Evolutionary conservation across 2,113 vertebrate genomes (phyloP).

Genomic region (Forbesichthys agassizii): DNA sequence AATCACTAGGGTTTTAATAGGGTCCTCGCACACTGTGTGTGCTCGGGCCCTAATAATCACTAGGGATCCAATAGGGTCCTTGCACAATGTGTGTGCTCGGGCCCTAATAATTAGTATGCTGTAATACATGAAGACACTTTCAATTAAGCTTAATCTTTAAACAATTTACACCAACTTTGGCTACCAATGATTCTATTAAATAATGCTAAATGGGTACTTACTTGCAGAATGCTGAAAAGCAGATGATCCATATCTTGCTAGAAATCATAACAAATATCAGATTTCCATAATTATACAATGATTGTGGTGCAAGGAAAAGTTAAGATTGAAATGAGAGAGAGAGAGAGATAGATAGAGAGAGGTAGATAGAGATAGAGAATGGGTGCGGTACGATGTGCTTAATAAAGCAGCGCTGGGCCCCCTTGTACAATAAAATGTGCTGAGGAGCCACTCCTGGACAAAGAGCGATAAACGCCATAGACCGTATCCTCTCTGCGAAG

Average conservation of each 20-base stretch:
- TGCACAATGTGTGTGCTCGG: no score
- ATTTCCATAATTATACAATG: no score
- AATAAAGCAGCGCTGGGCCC: conserved; percentile 62
- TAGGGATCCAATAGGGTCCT: no score
- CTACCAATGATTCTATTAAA: background rate
- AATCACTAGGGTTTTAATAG: no score
- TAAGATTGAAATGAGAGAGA: background rate
- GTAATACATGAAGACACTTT: background rate
- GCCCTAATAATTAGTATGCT: background rate
- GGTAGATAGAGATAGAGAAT: no score
- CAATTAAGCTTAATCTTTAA: background rate
- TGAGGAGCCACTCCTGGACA: conserved; percentile 55
- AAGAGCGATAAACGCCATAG: conserved; percentile 39
- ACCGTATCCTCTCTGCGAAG: conserved; percentile 51
- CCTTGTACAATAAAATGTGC: conserved; percentile 60
- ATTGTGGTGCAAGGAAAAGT: no score
- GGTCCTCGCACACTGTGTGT: no score
- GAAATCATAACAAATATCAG: no score
- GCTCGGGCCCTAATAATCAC: no score
- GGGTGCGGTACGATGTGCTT: conserved; percentile 55
- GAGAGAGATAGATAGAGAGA: no score
- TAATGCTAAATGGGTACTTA: background rate
- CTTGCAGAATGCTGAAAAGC: background rate
- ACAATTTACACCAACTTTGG: background rate
- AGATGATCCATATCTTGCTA: background rate